Percentiles rank a stretch among this genome's conserved stretches.
Evolutionary conservation across 64 coral and sea anemone species (phyloP).

Genomic region (Montipora foliosa): DNA sequence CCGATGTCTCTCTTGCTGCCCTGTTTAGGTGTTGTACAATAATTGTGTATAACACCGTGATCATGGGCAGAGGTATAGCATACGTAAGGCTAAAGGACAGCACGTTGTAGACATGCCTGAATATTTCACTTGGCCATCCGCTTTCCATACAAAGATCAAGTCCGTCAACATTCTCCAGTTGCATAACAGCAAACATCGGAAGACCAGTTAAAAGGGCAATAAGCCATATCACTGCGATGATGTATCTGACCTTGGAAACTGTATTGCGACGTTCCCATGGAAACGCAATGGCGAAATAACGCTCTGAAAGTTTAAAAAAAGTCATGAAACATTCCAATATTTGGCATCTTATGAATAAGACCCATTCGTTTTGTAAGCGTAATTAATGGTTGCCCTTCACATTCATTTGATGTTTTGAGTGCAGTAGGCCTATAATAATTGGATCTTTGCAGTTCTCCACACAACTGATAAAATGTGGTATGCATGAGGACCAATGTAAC

Average conservation of each 20-base stretch:
- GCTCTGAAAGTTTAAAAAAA: constrained; percentile 64
- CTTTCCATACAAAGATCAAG: constrained; percentile 47
- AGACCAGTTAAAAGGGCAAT: constrained; percentile 62
- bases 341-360: not conserved
- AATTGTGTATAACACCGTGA: constrained; percentile 75
- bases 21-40: constrained; percentile 80
- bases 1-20: constrained; percentile 59
- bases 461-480: too few relatives aligned
- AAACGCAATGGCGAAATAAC: constrained; percentile 83
- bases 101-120: constrained; percentile 55
- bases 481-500: too few relatives aligned
- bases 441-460: too few relatives aligned
- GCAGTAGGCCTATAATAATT: too few relatives aligned
- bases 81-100: constrained; percentile 79
- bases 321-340: not conserved
- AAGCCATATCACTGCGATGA: constrained; percentile 79
- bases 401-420: too few relatives aligned
- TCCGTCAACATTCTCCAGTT: not conserved
- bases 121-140: constrained; percentile 80
- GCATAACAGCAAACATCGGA: constrained; percentile 69
- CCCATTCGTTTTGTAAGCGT: not conserved
- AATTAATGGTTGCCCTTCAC: not conserved
- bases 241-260: constrained; percentile 76
- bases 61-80: constrained; percentile 77
- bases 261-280: constrained; percentile 84